Conservation (phyloP, 2,888 invertebrate genomes). For the Drosophila robusta region DNA sequence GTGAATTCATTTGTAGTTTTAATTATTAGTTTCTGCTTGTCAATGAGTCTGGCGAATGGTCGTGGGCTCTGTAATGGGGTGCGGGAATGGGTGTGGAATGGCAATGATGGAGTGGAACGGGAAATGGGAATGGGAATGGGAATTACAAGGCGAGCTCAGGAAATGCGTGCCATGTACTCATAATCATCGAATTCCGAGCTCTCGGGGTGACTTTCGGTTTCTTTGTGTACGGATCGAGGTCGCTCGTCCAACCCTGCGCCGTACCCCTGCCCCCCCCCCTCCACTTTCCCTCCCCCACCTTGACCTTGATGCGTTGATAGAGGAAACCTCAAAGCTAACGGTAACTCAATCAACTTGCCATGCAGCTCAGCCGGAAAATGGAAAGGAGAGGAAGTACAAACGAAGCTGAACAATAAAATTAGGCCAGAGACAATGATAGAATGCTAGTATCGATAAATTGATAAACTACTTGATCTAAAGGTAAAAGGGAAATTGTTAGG, state of each 20-base stretch:
- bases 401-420: conserved; percentile 10
- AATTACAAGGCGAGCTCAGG: conserved; percentile 33
- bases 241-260: conserved; percentile 15
- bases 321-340: conserved; percentile 53
- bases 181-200: conserved; percentile 39
- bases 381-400: neutral
- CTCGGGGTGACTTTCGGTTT: conserved; percentile 33
- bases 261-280: neutral
- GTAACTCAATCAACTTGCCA: conserved; percentile 43
- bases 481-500: too few species aligned
- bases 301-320: conserved; percentile 55
- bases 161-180: conserved; percentile 54
- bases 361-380: conserved; percentile 16
- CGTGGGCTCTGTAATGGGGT: conserved; percentile 11
- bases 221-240: neutral
- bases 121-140: conserved; percentile 1
- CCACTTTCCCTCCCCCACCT: conserved; percentile 4
- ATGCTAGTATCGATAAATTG: neutral
- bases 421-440: neutral
- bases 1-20: conserved; percentile 76
- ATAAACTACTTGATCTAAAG: neutral
- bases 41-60: conserved; percentile 10
- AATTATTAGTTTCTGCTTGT: conserved; percentile 66
- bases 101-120: conserved; percentile 3
- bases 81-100: conserved; percentile 1